Base-by-base conservation (phyloP, 37 sponge, comb jelly and placozoan species). In the Dysidea cf. avara region DNA sequence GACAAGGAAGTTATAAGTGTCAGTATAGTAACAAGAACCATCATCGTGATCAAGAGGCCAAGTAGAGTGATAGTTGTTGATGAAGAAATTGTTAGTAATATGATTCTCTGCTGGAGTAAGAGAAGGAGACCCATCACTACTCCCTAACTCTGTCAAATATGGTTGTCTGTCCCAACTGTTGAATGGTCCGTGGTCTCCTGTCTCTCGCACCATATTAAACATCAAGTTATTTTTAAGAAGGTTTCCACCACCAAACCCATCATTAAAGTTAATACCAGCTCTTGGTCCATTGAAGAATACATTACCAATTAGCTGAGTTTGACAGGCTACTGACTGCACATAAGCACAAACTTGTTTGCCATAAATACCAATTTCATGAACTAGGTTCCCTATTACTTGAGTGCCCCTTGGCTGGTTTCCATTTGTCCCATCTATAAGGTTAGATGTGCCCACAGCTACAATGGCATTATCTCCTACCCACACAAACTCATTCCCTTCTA, bases 21-120 rank as follows among this genome's bases (percentile, higher is more conserved):
- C 77, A n/a, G 48, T 37, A 61, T 76, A 83, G 51, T 83, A 72
- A 58, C 77, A 75, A 33, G 73, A 72, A 14, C 84, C 84, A 50
- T 83, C 84, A 50, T 83, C 84, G 32, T 83, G 84, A 50, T 83
- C 84, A 76, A 83, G 52, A 20, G 73, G 76, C 70, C 73, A 83
- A 5, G 47, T 57, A 14, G 77, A 66, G 52, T 82, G 83, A 53
- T 83, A 72, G 54, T 68, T 76, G 51, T 68, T 83, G 55, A 83
- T 64, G 40, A 83, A 17, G 64, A 77, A 83, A 70, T 83, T 83
- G 7, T 40, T 16, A n/a, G 50, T 76, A 22, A 76, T 33, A 33
- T 76, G 29, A 29, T 13, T 38, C 54, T 57, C 34, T 4, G 76
- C 77, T 57, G 77, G 84, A 1, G 46, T 66, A 1, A 82, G 83